Evolutionary conservation across 1,140 invertebrate species (phyloP).

Genomic region (Ostrea denselamellosa): DNA sequence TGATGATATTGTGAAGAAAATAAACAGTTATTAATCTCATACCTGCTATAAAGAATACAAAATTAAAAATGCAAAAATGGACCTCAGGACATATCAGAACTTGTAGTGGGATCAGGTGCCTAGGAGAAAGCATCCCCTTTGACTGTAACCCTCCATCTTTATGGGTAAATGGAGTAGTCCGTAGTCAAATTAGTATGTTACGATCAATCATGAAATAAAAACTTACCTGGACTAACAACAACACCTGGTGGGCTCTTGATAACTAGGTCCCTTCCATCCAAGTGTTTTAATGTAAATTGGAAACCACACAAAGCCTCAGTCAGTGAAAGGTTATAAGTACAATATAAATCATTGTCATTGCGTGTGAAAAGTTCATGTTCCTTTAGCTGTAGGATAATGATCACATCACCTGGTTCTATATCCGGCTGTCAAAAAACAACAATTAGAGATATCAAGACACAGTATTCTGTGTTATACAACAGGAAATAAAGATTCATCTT

Average conservation of each 20-base stretch:
- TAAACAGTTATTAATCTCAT: too few relatives aligned
- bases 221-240: conserved; percentile 88
- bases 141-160: too few relatives aligned
- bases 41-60: too few relatives aligned
- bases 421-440: conserved; percentile 85
- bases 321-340: conserved; percentile 87
- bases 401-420: conserved; percentile 93
- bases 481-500: neutral
- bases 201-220: neutral
- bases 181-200: too few relatives aligned
- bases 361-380: conserved; percentile 92
- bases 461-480: neutral
- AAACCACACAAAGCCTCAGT: conserved; percentile 98
- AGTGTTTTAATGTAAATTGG: conserved; percentile 93
- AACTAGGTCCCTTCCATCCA: conserved; percentile 94
- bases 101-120: too few relatives aligned
- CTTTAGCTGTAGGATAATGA: conserved; percentile 97
- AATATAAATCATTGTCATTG: conserved; percentile 90
- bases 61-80: too few relatives aligned
- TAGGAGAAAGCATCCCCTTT: too few relatives aligned
- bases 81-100: too few relatives aligned
- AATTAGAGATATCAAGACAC: neutral
- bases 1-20: too few relatives aligned
- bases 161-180: too few relatives aligned
- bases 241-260: conserved; percentile 91